These are phyloP conservation scores for Zenarchopterus dispar DNA, from an alignment of 2,797 vertebrate species.

Conservation along the genomic window DNA sequence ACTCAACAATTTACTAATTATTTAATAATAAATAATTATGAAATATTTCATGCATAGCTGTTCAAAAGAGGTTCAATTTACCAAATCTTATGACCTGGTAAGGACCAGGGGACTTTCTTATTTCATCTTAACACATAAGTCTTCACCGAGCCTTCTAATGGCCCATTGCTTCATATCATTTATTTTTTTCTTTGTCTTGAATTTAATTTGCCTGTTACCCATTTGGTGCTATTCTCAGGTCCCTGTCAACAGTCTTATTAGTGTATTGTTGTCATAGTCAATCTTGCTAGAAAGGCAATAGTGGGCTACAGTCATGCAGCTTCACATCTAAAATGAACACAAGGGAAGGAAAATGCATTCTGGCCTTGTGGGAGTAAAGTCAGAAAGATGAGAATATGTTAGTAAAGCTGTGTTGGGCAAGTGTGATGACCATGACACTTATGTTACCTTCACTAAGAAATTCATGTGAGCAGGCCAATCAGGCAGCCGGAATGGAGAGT, in stretches of 20 bases:
- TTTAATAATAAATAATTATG: too few species aligned
- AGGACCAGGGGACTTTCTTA: too few species aligned
- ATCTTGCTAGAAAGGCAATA: slow-evolving; percentile 13
- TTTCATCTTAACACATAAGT: too few species aligned
- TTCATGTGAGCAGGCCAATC: slow-evolving; percentile 1
- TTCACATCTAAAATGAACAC: background rate
- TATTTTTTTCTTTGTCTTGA: background rate
- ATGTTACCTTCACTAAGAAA: too few species aligned
- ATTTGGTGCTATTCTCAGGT: slow-evolving; percentile 37
- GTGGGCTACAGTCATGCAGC: background rate
- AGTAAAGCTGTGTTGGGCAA: background rate
- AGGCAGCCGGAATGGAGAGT: slow-evolving; percentile 15
- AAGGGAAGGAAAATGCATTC: background rate
- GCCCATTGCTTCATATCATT: too few species aligned
- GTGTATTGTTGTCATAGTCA: slow-evolving; percentile 20
- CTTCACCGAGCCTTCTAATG: too few species aligned
- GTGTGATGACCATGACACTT: background rate
- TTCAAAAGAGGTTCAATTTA: too few species aligned
- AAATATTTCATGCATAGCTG: too few species aligned
- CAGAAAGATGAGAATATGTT: background rate
- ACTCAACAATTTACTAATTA: too few species aligned
- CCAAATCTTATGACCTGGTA: too few species aligned
- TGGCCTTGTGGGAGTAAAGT: background rate
- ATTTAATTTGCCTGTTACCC: slow-evolving; percentile 41
- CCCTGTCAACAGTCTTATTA: background rate